These are phyloP conservation scores for Netelia fuscicornis DNA, from an alignment of 2,888 invertebrate genomes.

Conservation along the genomic window DNA sequence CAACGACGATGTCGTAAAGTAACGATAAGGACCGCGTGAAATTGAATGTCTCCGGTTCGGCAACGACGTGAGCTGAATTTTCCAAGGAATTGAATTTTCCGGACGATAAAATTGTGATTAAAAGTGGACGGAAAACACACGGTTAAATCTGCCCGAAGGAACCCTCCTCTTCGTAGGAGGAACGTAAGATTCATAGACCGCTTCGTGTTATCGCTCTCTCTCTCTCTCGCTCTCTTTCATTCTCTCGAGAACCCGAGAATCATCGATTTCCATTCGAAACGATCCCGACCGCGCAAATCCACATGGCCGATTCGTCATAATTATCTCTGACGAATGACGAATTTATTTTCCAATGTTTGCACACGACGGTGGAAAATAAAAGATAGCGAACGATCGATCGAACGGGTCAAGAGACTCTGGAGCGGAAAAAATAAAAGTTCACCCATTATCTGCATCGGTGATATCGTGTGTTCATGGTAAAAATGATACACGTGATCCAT, in stretches of 20 bases:
- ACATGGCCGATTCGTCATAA: constrained; percentile 38
- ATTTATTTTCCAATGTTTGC: constrained; percentile 15
- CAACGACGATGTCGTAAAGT: constrained; percentile 70
- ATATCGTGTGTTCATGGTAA: not conserved
- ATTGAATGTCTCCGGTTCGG: constrained; percentile 69
- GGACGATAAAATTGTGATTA: constrained; percentile 70
- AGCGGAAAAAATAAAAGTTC: not conserved
- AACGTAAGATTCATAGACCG: constrained; percentile 30
- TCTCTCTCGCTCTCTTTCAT: no score
- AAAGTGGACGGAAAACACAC: constrained; percentile 62
- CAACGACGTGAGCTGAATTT: constrained; percentile 67
- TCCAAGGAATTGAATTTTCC: constrained; percentile 72
- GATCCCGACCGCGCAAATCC: constrained; percentile 25
- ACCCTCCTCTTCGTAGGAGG: not conserved
- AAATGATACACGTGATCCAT: not conserved
- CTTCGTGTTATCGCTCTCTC: constrained; percentile 45
- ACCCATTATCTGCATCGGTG: not conserved
- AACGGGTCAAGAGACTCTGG: constrained; percentile 15
- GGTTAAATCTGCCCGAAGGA: constrained; percentile 31
- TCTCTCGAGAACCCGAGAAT: not conserved
- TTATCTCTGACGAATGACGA: constrained; percentile 40
- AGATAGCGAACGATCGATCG: constrained; percentile 23
- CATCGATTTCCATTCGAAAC: constrained; percentile 46
- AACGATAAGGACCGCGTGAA: constrained; percentile 70
- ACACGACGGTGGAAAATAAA: constrained; percentile 19